Conservation (phyloP, 2,888 invertebrate species). For the Oscheius myriophilus region DNA sequence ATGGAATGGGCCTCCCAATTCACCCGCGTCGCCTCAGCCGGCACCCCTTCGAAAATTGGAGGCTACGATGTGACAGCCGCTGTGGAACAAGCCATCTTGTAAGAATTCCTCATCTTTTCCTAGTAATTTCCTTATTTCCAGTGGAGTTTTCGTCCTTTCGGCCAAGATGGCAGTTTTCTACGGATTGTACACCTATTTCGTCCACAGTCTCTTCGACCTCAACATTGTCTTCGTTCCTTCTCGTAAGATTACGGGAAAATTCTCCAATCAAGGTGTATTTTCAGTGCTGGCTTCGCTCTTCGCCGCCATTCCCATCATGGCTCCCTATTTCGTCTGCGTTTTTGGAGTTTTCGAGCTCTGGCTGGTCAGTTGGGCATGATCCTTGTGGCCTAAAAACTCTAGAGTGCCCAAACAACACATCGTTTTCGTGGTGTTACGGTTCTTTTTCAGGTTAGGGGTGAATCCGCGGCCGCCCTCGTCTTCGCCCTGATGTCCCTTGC, state of each 20-base stretch:
- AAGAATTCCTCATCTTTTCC: constrained; percentile 20
- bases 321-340: constrained; percentile 92
- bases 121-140: constrained; percentile 70
- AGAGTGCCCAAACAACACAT: too few species aligned
- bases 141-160: constrained; percentile 93
- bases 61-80: constrained; percentile 70
- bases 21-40: constrained; percentile 33
- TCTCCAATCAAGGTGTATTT: not conserved
- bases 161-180: constrained; percentile 97
- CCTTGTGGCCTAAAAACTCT: too few species aligned
- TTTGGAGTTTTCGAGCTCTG: constrained; percentile 94
- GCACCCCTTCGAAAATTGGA: not conserved
- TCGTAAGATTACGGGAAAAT: constrained; percentile 34
- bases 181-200: constrained; percentile 96
- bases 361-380: constrained; percentile 76
- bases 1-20: constrained; percentile 74
- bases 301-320: constrained; percentile 93
- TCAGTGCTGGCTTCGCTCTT: constrained; percentile 87
- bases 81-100: constrained; percentile 74
- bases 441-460: constrained; percentile 33
- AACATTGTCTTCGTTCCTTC: constrained; percentile 86
- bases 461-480: constrained; percentile 75
- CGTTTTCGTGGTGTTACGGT: too few species aligned
- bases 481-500: constrained; percentile 84
- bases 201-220: constrained; percentile 90